Evolutionary conservation across 2,888 invertebrate genomes (phyloP), one percentile per base, ranked within the genome.

Genomic region (Lapara coniferarum): DNA sequence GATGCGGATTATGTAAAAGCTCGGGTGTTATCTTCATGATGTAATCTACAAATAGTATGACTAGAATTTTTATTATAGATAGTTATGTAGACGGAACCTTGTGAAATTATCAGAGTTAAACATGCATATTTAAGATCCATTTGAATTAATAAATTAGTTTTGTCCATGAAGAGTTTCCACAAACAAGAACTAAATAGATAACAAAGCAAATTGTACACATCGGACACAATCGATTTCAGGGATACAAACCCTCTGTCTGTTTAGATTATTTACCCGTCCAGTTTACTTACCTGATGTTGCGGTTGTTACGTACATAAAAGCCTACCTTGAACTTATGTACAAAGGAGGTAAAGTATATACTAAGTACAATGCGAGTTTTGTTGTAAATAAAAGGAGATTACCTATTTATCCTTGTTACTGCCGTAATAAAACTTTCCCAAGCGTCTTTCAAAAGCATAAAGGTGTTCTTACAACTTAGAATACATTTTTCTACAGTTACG

Each of bases 401-500:
- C 70, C 70, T 70, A 68, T 68, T 69, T 70, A 70, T 68, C 68
- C 68, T 59, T 68, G 66, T 66, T 70, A 70, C 70, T 68, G 67
- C 57, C 56, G 52, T 68, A 70, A 70, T 68, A 70, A 68, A 70
- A 70, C 68, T 70, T 70, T 66, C 58, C 68, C 66, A 63, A 68
- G 68, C 66, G 67, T 70, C 69, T 69, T 69, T 69, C 66, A 69
- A 69, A 66, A 67, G 67, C 57, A 69, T 69, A 69, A 69, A 69
- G 19, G 66, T 69, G 57, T 69, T 69, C 19, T 51, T 59, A 67
- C 66, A 69, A 58, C 66, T 69, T 66, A 56, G 66, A 51, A 66
- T 69, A 66, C 30, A 69, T 69, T 69, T 69, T 69, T 69, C 58
- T 67, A 58, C 69, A 69, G 95, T 59, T 95, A 95, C 81, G 95